Conservation (phyloP, 1,140 invertebrate species). For the Neotoxoptera formosana region DNA sequence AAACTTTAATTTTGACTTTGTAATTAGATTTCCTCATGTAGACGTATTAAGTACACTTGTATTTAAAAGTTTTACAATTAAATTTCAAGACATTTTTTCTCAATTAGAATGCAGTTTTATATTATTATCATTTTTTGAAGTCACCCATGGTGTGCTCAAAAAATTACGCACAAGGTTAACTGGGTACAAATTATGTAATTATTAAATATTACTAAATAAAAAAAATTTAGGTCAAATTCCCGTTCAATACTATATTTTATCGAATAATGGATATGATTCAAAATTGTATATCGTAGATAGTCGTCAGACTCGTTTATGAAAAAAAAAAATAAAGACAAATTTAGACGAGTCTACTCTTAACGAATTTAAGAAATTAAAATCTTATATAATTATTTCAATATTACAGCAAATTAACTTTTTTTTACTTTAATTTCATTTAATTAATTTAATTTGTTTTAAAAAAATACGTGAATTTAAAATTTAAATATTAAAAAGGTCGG, state of each 20-base stretch:
- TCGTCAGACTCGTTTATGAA: neutral
- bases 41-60: neutral
- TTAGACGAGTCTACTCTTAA: neutral
- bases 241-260: neutral
- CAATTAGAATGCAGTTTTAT: neutral
- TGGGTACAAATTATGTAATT: constrained; percentile 25
- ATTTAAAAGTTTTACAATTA: constrained; percentile 7
- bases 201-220: constrained; percentile 23
- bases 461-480: neutral
- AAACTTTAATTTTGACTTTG: neutral
- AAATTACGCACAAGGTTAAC: constrained; percentile 41
- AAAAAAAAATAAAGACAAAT: constrained; percentile 15
- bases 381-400: neutral
- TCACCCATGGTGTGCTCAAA: neutral
- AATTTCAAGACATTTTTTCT: neutral
- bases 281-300: neutral
- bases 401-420: neutral
- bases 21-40: neutral
- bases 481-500: neutral
- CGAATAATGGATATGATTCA: neutral
- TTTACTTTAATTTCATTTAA: neutral
- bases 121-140: neutral
- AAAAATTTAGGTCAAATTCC: constrained; percentile 31
- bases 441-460: neutral
- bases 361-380: neutral